Base-by-base conservation (phyloP, 1,140 invertebrate species). In the Diorhabda carinulata region DNA sequence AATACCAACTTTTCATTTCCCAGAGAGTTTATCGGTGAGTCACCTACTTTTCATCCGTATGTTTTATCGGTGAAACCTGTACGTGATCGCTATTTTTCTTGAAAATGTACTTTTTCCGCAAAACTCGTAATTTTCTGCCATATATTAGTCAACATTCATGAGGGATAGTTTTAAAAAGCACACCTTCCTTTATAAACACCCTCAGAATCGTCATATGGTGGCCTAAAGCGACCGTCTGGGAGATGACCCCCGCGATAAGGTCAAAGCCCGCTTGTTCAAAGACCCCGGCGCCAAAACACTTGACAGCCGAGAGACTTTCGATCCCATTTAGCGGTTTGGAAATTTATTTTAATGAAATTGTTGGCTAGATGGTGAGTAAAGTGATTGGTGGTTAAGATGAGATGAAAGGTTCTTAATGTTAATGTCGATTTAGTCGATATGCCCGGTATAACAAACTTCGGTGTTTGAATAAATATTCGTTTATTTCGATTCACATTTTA, bases 261-360 rank as follows among this genome's bases (percentile, higher is more conserved):
- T 78, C 77, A 78, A 72, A 76, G 70, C 75, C 74, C 73, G 69
- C 68, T 58, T 78, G 77, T 77, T 78, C 77, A 78, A 78, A 78
- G 76, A 74, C 73, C 69, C 77, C 77, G 77, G 77, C 77, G 77
- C 77, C 75, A 78, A 78, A 78, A 78, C 75, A 73, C 75, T 77
- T 78, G 75, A 78, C 77, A 72, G 76, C 74, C 64, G 70, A 62
- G 56, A 65, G 52, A 65, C 10, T 65, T 65, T 57, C 47, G 52
- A 65, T 65, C 64, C 64, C 64, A 65, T 65, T 65, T 65, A 57
- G 64, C 64, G 64, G 64, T 65, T 65, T 65, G 41, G 61, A 62
- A 62, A 62, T 62, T 10, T 62, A 62, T 62, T 62, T 60, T 62
- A 62, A 62, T 62, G 41, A 62, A 62, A 62, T 62, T 62, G 61